Evolutionary conservation across 2,888 invertebrate genomes (phyloP).

Genomic region (Timandra comae): DNA sequence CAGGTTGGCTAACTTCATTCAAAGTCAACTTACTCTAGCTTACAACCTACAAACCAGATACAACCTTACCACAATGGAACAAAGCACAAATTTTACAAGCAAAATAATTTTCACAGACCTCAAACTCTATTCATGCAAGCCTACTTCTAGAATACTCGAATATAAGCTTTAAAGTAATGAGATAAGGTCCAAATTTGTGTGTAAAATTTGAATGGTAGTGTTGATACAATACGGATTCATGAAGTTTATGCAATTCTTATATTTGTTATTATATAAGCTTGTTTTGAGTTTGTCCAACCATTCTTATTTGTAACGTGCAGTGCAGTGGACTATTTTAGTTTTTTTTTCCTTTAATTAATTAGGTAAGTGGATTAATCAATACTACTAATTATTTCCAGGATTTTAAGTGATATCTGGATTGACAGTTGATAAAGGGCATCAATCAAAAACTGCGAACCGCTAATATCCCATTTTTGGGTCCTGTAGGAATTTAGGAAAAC

Average conservation of each 20-base stretch:
- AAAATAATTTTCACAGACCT: conserved; percentile 15
- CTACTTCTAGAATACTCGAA: conserved; percentile 15
- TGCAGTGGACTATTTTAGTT: conserved; percentile 49
- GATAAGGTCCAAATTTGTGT: conserved; percentile 23
- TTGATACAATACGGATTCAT: conserved; percentile 46
- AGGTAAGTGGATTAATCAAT: conserved; percentile 40
- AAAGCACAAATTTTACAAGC: conserved; percentile 25
- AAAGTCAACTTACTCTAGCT: conserved; percentile 34
- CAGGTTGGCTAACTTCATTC: conserved; percentile 65
- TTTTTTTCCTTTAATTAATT: conserved; percentile 21
- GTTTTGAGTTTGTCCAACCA: conserved; percentile 46
- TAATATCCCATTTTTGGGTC: no score
- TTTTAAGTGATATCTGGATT: no score
- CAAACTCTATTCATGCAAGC: conserved; percentile 21
- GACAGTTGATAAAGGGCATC: no score
- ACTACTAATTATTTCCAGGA: no score
- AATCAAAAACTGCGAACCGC: no score
- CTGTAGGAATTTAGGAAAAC: no score
- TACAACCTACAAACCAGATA: conserved; percentile 20
- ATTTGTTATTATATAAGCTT: conserved; percentile 73
- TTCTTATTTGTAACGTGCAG: conserved; percentile 51
- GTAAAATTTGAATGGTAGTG: conserved; percentile 17
- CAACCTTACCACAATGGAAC: conserved; percentile 17
- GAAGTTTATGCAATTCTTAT: conserved; percentile 73
- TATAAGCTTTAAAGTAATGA: conserved; percentile 5